Evolutionary conservation across 1,140 invertebrate species (phyloP).

Genomic region (Hestina assimilis): DNA sequence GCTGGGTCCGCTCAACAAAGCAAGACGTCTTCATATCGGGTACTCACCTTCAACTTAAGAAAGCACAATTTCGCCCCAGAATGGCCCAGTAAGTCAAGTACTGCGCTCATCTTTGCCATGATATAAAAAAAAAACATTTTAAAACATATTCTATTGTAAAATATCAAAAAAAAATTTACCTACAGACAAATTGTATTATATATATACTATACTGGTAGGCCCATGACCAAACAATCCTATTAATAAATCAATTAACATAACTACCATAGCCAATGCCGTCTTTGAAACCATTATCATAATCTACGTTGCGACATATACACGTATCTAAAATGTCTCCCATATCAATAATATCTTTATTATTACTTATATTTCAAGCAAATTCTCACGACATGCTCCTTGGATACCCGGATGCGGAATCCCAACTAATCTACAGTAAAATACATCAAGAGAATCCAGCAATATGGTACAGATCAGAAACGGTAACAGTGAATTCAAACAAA

Average conservation of each 20-base stretch:
- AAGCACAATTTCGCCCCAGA: no score
- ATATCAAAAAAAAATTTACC: no score
- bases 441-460: constrained; percentile 62
- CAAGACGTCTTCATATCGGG: no score
- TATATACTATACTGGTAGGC: no score
- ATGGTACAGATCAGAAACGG: constrained; percentile 55
- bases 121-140: no score
- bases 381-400: constrained; percentile 49
- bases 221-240: not conserved
- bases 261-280: no score
- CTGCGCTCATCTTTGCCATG: no score
- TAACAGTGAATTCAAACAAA: constrained; percentile 57
- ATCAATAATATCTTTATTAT: constrained; percentile 12
- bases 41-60: no score
- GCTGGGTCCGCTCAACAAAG: no score
- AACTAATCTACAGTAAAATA: constrained; percentile 57
- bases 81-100: no score
- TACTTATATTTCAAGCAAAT: constrained; percentile 3
- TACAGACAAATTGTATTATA: no score
- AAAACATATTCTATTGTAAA: no score
- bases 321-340: constrained; percentile 17
- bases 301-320: not conserved
- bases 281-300: not conserved
- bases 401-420: constrained; percentile 51
- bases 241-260: not conserved